A percentile compares a stretch with the other conserved stretches of the same genome.
phyloP scores from a whole-genome alignment of 2,113 vertebrate genomes.

The Rhinolophus ferrumequinum region DNA sequence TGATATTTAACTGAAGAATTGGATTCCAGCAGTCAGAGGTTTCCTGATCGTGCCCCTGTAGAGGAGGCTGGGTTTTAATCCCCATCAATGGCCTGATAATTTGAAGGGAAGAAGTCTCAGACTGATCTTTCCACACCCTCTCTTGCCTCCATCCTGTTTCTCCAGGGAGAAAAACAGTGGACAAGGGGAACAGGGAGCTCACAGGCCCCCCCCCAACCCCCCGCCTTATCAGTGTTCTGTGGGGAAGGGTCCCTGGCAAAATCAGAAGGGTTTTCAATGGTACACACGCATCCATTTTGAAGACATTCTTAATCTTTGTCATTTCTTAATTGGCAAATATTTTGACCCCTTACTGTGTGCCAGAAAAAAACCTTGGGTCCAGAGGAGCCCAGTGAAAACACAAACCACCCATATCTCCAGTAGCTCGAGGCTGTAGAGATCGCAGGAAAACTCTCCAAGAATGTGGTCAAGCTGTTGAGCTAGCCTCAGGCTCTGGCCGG shows the following conservation, averaged over 20 bases:
- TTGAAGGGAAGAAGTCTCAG: not conserved
- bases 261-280: not conserved
- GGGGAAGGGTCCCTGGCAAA: not conserved
- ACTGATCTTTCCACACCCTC: not conserved
- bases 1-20: not conserved
- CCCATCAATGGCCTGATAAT: not conserved
- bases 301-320: not conserved
- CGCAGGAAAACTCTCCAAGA: not conserved
- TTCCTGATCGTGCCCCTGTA: not conserved
- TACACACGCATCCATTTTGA: fast-evolving
- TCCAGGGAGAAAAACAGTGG: not conserved
- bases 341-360: too few relatives aligned
- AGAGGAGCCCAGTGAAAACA: not conserved
- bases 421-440: not conserved
- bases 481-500: fast-evolving
- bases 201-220: fast-evolving
- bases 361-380: not conserved
- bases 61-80: conserved; percentile 6
- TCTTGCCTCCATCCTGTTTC: not conserved
- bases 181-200: not conserved
- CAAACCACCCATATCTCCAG: too few relatives aligned
- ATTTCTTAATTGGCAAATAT: not conserved
- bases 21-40: conserved; percentile 21
- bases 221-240: not conserved
- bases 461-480: not conserved